Evolutionary conservation across 2,888 invertebrate genomes (phyloP).

Genomic region (Hydroisotoma schaefferi): DNA sequence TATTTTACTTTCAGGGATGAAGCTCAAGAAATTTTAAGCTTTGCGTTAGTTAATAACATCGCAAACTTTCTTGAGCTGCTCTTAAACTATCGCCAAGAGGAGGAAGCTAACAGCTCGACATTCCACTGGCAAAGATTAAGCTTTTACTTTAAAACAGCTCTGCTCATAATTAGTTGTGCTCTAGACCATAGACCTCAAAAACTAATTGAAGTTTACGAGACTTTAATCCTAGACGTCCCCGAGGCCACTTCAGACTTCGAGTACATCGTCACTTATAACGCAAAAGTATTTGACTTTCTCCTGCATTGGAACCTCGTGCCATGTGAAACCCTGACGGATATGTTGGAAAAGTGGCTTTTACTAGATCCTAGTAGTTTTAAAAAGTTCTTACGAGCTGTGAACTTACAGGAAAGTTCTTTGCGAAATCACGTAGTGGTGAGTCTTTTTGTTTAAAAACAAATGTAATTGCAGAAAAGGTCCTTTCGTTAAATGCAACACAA

Average conservation of each 20-base stretch:
- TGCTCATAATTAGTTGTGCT: background rate
- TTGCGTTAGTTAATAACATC: conserved; percentile 1
- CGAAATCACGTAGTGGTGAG: background rate
- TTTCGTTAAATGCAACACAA: too few species aligned
- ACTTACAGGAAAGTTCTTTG: background rate
- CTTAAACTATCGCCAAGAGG: conserved; percentile 2
- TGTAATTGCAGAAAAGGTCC: background rate
- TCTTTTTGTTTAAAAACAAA: background rate
- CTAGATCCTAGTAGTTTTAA: background rate
- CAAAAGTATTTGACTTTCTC: conserved; percentile 10
- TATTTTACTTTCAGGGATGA: conserved; percentile 9
- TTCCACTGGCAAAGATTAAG: conserved; percentile 10
- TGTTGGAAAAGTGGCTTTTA: conserved; percentile 14
- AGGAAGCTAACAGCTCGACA: background rate
- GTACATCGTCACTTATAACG: conserved; percentile 11
- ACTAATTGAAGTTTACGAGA: background rate
- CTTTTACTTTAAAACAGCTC: conserved; percentile 14
- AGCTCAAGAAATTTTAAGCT: background rate
- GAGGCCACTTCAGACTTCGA: background rate
- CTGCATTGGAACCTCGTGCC: conserved; percentile 11
- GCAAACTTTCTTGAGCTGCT: background rate
- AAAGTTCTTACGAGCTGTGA: background rate
- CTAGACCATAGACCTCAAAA: background rate
- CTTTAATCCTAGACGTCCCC: background rate
- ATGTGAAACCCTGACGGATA: background rate